phyloP scores from a whole-genome alignment of 1,140 invertebrate genomes.

The Drosophila navojoa region DNA sequence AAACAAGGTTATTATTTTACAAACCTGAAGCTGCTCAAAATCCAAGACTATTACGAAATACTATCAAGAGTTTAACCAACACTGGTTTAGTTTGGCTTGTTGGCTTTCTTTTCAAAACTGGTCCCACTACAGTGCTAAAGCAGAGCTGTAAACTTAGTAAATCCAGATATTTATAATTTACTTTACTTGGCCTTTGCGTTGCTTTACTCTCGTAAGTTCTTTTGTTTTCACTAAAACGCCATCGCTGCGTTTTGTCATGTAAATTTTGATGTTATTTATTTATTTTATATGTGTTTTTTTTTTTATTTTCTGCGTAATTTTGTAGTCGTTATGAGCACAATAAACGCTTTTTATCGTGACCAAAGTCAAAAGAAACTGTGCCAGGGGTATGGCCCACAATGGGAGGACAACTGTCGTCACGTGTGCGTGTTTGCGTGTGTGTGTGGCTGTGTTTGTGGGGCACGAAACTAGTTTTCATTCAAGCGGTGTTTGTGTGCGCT shows the following conservation, averaged over 20 bases:
- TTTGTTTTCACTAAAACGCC: slow-evolving; percentile 70
- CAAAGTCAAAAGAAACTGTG: slow-evolving; percentile 81
- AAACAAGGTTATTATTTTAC: no score
- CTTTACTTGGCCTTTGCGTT: slow-evolving; percentile 67
- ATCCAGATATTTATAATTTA: slow-evolving; percentile 57
- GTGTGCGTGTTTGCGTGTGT: slow-evolving; percentile 31
- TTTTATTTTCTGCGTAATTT: slow-evolving; percentile 33
- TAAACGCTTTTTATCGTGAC: slow-evolving; percentile 81
- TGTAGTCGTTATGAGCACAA: slow-evolving; percentile 64
- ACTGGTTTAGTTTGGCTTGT: no score
- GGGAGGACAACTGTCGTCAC: slow-evolving; percentile 24
- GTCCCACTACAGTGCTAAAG: neutral
- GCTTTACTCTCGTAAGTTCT: slow-evolving; percentile 65
- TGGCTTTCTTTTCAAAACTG: no score
- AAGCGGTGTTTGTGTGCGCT: neutral
- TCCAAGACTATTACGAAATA: no score
- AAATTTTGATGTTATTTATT: slow-evolving; percentile 44
- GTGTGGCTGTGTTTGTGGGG: slow-evolving; percentile 22
- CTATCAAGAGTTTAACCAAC: no score
- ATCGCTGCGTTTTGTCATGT: slow-evolving; percentile 36
- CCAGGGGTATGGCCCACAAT: slow-evolving; percentile 76
- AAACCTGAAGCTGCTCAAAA: no score
- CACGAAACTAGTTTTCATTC: slow-evolving; percentile 30
- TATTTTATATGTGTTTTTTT: slow-evolving; percentile 41
- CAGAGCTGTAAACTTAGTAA: neutral